phyloP scores from a whole-genome alignment of 2,797 vertebrate species.

The Fringilla coelebs region DNA sequence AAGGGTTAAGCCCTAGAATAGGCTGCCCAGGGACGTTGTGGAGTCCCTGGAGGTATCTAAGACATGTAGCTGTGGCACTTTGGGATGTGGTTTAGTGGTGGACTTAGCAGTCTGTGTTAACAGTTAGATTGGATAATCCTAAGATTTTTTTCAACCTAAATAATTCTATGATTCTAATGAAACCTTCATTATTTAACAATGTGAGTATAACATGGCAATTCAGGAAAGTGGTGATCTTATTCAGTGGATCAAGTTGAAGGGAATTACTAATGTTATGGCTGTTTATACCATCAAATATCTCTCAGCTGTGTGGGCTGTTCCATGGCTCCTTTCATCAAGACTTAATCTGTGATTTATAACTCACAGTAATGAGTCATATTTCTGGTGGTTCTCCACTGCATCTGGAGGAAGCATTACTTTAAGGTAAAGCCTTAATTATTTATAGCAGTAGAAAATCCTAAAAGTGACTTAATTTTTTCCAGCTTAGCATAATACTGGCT shows the following conservation, averaged over 20 bases:
- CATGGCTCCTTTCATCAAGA: background rate
- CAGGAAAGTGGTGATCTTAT: background rate
- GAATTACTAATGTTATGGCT: background rate
- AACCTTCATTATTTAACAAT: background rate
- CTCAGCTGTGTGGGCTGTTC: background rate
- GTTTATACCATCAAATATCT: background rate
- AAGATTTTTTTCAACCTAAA: background rate
- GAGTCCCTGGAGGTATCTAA: background rate
- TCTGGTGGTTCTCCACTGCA: background rate
- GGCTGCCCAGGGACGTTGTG: background rate
- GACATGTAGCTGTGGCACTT: background rate
- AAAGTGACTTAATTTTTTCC: background rate
- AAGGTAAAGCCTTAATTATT: constrained; percentile 21
- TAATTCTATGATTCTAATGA: background rate
- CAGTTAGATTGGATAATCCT: background rate
- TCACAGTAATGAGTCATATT: background rate
- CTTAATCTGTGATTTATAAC: background rate
- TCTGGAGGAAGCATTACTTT: background rate
- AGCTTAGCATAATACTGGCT: background rate
- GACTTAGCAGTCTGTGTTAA: background rate
- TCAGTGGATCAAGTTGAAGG: background rate
- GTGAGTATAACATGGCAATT: background rate
- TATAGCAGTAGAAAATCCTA: background rate
- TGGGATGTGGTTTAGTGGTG: background rate
- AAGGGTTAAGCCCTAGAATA: background rate